Base-by-base conservation (phyloP, 2,797 vertebrate genomes). In the Coranthus polyacanthus region DNA sequence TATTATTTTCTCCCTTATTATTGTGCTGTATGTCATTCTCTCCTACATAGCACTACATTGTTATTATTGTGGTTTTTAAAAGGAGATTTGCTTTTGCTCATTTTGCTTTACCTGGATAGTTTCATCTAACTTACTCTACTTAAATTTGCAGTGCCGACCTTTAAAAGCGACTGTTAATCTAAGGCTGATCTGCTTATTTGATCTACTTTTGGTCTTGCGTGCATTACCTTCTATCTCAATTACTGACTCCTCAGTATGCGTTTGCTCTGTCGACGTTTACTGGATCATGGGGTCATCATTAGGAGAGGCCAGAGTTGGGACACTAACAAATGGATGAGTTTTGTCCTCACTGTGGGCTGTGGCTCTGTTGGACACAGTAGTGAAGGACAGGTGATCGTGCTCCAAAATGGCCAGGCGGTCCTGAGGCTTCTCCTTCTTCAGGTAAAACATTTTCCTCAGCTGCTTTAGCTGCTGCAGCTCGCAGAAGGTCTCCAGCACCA, bases 401-500 rank as follows among this genome's bases (percentile, higher is more conserved):
- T 98, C 97, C 80, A 97, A 72, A 78, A 99, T 98, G 84, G 93
- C 88, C 15, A 96, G 81, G 58, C 93, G 95, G 82, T 99, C 98
- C 41, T 96, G 95, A 2, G 94, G 93, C 85, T 96, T 97, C 78
- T 96, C 95, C 85, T 96, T 98, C 93, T 97, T 98, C 91, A 98
- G 91, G 29, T 98, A 98, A 90, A 99, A 99, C 89, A 99, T 95
- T 86, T 97, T 98, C 57, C 96, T 93, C 79, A 99, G 96, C 59
- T 96, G 96, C 85, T 98, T 98, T 79, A 99, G 93, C 71, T 98
- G 96, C 53, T 96, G 96, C 65, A 99, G 95, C 89, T 99, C 97
- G 42, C 97, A 99, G 94, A 99, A 98, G 54, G 97, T 98, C 87
- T 99, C 98, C 56, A 99, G 92, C 53, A 98, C 96, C 20, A 99